phyloP scores from a whole-genome alignment of 1,140 invertebrate genomes.

The Papilio aristodemus region DNA sequence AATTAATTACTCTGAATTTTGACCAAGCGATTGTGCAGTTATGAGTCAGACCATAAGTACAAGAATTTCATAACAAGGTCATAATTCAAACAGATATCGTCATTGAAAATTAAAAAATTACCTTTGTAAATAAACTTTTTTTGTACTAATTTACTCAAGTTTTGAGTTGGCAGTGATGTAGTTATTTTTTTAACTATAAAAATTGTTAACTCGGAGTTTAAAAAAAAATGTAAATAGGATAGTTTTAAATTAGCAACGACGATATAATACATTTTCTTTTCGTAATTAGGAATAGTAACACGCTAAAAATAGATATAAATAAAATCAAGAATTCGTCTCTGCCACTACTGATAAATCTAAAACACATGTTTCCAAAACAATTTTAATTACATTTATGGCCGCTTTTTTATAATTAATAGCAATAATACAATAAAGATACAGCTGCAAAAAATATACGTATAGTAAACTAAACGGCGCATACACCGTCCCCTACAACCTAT shows the following conservation, averaged over 20 bases:
- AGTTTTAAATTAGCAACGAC: background rate
- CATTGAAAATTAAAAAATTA: background rate
- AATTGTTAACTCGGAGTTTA: background rate
- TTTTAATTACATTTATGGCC: constrained; percentile 59
- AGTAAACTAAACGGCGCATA: constrained; percentile 52
- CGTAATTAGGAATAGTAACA: background rate
- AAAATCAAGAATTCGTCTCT: constrained; percentile 35
- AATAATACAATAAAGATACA: constrained; percentile 52
- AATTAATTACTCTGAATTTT: constrained; percentile 18
- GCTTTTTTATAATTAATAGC: constrained; percentile 51
- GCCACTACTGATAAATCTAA: constrained; percentile 34
- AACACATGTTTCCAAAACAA: constrained; percentile 42
- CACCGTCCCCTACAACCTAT: constrained; percentile 60
- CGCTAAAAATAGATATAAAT: background rate
- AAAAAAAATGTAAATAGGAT: too few relatives aligned
- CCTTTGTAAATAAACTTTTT: background rate
- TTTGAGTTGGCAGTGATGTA: background rate
- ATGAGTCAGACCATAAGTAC: background rate
- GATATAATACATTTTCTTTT: background rate
- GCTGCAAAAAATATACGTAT: constrained; percentile 69
- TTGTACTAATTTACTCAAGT: background rate
- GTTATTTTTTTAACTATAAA: background rate
- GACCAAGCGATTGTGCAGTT: background rate
- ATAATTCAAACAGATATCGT: background rate
- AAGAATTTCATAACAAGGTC: constrained; percentile 18